A percentile compares a stretch with the other conserved stretches of the same genome.
phyloP scores from a whole-genome alignment of 2,888 invertebrate genomes.

The Pyrocoelia pectoralis region DNA sequence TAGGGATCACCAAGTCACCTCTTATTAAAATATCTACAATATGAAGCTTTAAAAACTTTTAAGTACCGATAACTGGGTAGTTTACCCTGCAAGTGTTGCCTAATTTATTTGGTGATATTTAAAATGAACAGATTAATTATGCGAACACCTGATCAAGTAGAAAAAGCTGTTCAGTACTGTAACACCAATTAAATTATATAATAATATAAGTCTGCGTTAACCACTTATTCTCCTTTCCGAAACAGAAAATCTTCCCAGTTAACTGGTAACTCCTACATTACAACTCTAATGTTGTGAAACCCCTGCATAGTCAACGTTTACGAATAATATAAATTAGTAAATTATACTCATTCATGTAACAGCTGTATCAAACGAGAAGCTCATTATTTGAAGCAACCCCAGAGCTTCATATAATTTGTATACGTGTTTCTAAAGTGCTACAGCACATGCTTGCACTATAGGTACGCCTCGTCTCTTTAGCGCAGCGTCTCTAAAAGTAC shows the following conservation, averaged over 20 bases:
- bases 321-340: constrained; percentile 20
- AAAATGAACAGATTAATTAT: no score
- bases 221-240: no score
- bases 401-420: constrained; percentile 29
- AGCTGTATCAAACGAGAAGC: constrained; percentile 30
- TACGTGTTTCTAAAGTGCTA: constrained; percentile 20
- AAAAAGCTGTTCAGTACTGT: no score
- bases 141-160: no score
- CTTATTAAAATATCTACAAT: no score
- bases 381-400: constrained; percentile 30
- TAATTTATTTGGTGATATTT: no score
- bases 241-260: not conserved
- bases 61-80: no score
- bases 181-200: no score
- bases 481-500: not conserved
- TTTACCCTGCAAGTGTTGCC: no score
- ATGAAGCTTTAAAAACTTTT: no score
- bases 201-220: no score
- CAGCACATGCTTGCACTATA: constrained; percentile 17
- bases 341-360: constrained; percentile 27
- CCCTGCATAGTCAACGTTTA: constrained; percentile 9
- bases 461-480: not conserved
- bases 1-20: no score
- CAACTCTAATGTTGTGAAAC: constrained; percentile 7
- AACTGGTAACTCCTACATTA: not conserved